These are phyloP conservation scores for Capreolus pygargus DNA, from an alignment of 2,113 vertebrate genomes.

Conservation along the genomic window DNA sequence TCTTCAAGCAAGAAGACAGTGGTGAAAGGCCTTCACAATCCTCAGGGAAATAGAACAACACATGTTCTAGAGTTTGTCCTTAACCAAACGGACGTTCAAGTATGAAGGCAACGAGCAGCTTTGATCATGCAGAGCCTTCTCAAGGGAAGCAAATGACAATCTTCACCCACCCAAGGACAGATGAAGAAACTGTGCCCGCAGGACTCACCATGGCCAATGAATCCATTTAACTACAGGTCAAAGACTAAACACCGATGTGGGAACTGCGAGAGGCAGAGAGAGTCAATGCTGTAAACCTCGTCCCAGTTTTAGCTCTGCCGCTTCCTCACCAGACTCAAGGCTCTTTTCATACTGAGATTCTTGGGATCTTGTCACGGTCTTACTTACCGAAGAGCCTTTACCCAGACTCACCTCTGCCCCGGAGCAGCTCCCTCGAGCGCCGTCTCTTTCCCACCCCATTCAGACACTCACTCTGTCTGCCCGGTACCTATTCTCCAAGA, in stretches of 20 bases:
- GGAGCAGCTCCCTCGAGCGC: background rate
- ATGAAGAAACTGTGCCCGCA: background rate
- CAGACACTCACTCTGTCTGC: background rate
- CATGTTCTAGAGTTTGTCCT: background rate
- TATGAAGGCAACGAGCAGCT: background rate
- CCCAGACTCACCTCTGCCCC: background rate
- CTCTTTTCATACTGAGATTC: background rate
- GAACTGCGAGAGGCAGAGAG: background rate
- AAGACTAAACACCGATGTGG: background rate
- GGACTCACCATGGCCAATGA: background rate
- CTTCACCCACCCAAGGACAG: background rate
- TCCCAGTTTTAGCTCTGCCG: background rate
- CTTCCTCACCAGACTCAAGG: background rate
- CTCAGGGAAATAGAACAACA: background rate
- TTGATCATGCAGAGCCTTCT: background rate
- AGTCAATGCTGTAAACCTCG: rapidly evolving
- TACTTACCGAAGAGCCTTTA: background rate
- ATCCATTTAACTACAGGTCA: background rate
- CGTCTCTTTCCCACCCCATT: background rate
- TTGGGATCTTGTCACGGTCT: background rate
- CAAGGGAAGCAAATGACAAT: background rate
- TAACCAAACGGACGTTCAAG: background rate
- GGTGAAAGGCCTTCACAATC: background rate
- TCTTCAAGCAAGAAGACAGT: background rate
- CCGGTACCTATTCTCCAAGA: background rate